Evolutionary conservation across 2,888 invertebrate species (phyloP).

Genomic region (Brachylomia viminalis): DNA sequence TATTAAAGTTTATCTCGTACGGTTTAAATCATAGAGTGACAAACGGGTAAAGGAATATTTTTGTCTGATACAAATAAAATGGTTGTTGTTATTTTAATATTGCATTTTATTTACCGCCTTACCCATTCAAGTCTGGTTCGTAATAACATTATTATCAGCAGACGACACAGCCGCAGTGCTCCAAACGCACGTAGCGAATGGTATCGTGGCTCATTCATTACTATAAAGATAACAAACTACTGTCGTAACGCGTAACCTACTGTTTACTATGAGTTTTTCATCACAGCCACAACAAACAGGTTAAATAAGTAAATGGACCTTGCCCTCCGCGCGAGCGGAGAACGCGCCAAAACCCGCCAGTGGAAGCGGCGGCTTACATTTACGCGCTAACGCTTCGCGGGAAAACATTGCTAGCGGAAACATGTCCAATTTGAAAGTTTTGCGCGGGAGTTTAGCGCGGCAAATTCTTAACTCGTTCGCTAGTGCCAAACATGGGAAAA

Average conservation of each 20-base stretch:
- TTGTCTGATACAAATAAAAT: constrained; percentile 79
- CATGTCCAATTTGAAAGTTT: constrained; percentile 87
- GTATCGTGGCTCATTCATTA: constrained; percentile 69
- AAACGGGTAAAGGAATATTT: constrained; percentile 80
- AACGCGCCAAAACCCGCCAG: constrained; percentile 81
- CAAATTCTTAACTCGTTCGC: constrained; percentile 77
- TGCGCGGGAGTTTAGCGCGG: constrained; percentile 86
- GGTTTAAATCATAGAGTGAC: constrained; percentile 74
- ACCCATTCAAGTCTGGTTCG: constrained; percentile 22
- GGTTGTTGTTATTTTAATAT: constrained; percentile 78
- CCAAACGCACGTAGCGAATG: constrained; percentile 31
- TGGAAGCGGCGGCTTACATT: constrained; percentile 75
- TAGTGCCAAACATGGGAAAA: constrained; percentile 75
- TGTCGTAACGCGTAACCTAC: constrained; percentile 63
- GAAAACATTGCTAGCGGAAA: constrained; percentile 77
- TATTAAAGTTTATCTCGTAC: constrained; percentile 67
- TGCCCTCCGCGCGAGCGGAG: constrained; percentile 77
- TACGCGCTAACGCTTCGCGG: constrained; percentile 76
- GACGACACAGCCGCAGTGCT: constrained; percentile 15
- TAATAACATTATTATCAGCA: constrained; percentile 43
- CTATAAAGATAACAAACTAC: constrained; percentile 64
- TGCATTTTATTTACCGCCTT: constrained; percentile 67
- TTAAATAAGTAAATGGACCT: constrained; percentile 82
- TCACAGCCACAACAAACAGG: constrained; percentile 73
- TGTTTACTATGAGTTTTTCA: constrained; percentile 73